A percentile compares a stretch with the other conserved stretches of the same genome.
Evolutionary conservation across 2,113 vertebrate genomes (phyloP).

Genomic region (Corythornis madagascariensis): DNA sequence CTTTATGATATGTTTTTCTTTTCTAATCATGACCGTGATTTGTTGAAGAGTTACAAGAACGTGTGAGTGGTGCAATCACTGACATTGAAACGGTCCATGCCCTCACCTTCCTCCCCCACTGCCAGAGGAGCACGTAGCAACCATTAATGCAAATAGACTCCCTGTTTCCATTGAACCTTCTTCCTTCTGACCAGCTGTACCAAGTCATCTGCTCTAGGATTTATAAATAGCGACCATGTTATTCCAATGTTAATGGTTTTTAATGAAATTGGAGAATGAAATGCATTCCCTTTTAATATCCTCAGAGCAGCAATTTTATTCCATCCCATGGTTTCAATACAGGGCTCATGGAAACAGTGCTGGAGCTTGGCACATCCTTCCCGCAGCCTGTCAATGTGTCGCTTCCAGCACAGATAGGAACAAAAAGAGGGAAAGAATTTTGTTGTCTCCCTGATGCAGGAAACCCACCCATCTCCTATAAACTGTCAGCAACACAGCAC

Average conservation of each 20-base stretch:
- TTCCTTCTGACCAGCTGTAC: constrained; percentile 36
- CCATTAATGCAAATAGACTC: constrained; percentile 9
- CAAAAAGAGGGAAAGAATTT: constrained; percentile 43
- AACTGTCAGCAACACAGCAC: background rate
- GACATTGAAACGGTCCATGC: background rate
- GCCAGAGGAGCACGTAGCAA: background rate
- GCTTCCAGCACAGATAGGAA: constrained; percentile 41
- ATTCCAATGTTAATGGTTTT: constrained; percentile 38
- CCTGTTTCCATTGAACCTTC: background rate
- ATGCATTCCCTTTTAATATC: background rate
- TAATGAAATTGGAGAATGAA: constrained; percentile 22
- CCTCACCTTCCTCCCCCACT: background rate
- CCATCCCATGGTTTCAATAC: background rate
- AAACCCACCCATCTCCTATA: constrained; percentile 63
- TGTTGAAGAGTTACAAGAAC: background rate
- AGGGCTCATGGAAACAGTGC: background rate
- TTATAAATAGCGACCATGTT: constrained; percentile 46
- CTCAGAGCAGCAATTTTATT: background rate
- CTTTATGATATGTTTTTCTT: background rate
- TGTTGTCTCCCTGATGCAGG: constrained; percentile 30
- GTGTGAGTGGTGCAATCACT: background rate
- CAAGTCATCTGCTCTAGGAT: background rate
- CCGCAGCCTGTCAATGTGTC: background rate
- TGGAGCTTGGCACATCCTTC: constrained; percentile 21
- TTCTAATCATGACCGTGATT: background rate